phyloP scores from a whole-genome alignment of 1,140 invertebrate genomes.

The Brevipalpus yothersi region DNA sequence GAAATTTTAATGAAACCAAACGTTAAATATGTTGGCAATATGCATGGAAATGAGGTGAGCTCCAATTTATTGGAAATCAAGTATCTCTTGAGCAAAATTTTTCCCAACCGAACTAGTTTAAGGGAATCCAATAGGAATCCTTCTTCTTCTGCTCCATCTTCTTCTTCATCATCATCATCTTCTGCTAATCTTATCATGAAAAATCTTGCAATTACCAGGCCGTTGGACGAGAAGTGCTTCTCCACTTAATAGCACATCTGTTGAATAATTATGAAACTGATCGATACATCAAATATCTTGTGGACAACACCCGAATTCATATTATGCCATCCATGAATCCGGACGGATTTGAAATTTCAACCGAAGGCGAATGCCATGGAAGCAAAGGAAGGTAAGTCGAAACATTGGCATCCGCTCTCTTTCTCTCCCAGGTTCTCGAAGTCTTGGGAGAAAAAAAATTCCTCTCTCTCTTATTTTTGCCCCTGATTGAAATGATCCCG shows the following conservation, averaged over 20 bases:
- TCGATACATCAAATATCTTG: constrained; percentile 16
- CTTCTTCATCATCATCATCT: too few species aligned
- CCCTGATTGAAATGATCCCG: background rate
- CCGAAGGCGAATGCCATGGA: constrained; percentile 22
- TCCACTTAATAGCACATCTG: constrained; percentile 43
- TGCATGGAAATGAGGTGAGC: constrained; percentile 22
- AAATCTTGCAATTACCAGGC: constrained; percentile 26
- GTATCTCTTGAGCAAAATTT: too few species aligned
- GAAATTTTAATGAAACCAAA: constrained; percentile 75
- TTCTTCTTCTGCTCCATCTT: too few species aligned
- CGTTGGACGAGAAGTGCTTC: constrained; percentile 56
- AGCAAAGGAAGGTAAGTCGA: constrained; percentile 18
- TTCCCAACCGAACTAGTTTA: background rate
- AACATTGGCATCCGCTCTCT: too few species aligned
- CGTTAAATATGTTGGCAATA: constrained; percentile 17
- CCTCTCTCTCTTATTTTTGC: too few species aligned
- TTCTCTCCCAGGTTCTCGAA: background rate
- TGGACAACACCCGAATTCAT: constrained; percentile 27
- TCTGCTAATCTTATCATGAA: background rate
- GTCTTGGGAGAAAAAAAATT: background rate
- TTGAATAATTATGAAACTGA: constrained; percentile 12
- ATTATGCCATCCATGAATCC: constrained; percentile 29
- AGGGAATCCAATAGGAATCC: too few species aligned
- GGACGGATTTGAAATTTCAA: constrained; percentile 23
- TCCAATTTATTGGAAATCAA: too few species aligned